Conservation (phyloP, 2,888 invertebrate species). For the Cryptus viduatorius region DNA sequence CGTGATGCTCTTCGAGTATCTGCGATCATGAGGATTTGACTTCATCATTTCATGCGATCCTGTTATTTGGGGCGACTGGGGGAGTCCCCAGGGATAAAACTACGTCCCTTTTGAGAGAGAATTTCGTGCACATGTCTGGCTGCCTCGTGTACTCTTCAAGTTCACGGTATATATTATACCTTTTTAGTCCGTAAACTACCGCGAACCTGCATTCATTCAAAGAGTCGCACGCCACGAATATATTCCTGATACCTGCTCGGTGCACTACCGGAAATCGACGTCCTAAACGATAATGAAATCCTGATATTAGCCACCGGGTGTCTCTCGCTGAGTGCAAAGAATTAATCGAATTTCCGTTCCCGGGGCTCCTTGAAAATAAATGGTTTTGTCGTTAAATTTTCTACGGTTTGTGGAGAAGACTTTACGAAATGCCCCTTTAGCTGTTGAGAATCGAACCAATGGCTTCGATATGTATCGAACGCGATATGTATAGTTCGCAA, state of each 20-base stretch:
- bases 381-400: background rate
- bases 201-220: background rate
- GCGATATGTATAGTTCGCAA: conserved; percentile 9
- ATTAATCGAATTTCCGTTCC: conserved; percentile 23
- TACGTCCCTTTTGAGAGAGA: conserved; percentile 58
- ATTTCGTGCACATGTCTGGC: background rate
- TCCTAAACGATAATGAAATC: conserved; percentile 67
- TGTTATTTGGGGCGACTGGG: conserved; percentile 79
- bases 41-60: conserved; percentile 73
- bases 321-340: conserved; percentile 35
- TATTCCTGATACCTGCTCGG: conserved; percentile 67
- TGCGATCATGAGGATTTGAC: conserved; percentile 38
- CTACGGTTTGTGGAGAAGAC: background rate
- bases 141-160: conserved; percentile 30
- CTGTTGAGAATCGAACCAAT: background rate
- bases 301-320: conserved; percentile 62
- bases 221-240: conserved; percentile 56
- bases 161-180: background rate
- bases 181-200: background rate
- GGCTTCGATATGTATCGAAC: background rate
- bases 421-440: background rate
- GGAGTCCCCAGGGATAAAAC: conserved; percentile 79
- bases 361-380: background rate
- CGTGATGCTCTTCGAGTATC: conserved; percentile 45
- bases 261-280: conserved; percentile 69